phyloP scores from a whole-genome alignment of 2,888 invertebrate species.

The Papilio demoleus region DNA sequence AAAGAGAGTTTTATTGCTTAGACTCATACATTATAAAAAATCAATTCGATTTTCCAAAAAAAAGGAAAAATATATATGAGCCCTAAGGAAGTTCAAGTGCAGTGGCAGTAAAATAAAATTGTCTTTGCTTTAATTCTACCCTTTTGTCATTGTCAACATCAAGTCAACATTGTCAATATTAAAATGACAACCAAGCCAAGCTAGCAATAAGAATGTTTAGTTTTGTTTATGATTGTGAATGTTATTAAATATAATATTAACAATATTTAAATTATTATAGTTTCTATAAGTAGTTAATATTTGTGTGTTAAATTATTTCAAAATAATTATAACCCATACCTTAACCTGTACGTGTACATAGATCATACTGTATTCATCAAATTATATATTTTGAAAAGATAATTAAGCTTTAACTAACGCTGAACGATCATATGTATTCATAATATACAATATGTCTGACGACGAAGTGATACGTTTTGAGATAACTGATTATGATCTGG shows the following conservation, averaged over 20 bases:
- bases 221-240: not conserved
- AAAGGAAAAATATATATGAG: no score
- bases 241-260: not conserved
- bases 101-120: not conserved
- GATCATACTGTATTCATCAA: no score
- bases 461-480: constrained; percentile 97
- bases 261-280: not conserved
- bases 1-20: not conserved
- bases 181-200: not conserved
- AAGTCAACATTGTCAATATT: not conserved
- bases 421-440: no score
- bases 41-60: no score
- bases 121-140: not conserved
- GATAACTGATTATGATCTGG: constrained; percentile 96
- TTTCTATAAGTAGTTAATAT: not conserved
- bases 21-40: no score
- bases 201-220: not conserved
- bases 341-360: not conserved
- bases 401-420: no score
- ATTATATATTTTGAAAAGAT: not conserved
- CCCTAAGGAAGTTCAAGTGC: no score
- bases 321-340: not conserved
- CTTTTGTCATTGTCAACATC: not conserved
- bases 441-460: constrained; percentile 85
- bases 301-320: not conserved